These are phyloP conservation scores for Drosophila pectinifera DNA, from an alignment of 1,140 invertebrate species.

Conservation along the genomic window DNA sequence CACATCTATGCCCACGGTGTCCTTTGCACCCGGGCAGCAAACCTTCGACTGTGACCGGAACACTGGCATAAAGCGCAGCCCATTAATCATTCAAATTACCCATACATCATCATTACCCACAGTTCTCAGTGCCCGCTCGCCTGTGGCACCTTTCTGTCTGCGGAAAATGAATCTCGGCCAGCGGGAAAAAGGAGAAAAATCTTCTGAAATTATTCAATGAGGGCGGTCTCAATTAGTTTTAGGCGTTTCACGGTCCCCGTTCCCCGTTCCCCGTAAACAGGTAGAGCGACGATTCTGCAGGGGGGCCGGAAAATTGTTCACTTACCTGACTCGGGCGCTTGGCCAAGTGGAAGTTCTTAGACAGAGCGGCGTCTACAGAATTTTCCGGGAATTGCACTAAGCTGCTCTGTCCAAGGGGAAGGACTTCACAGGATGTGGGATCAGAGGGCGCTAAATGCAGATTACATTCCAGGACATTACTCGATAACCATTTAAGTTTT, in stretches of 20 bases:
- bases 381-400: slow-evolving; percentile 73
- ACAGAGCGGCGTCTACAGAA: slow-evolving; percentile 52
- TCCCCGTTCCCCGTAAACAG: slow-evolving; percentile 52
- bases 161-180: slow-evolving; percentile 32
- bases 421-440: slow-evolving; percentile 7
- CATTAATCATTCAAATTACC: slow-evolving; percentile 83
- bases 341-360: slow-evolving; percentile 74
- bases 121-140: slow-evolving; percentile 30
- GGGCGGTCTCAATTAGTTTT: slow-evolving; percentile 84
- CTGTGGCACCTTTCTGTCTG: slow-evolving; percentile 68
- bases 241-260: slow-evolving; percentile 59
- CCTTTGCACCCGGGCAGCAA: slow-evolving; percentile 50
- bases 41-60: slow-evolving; percentile 63
- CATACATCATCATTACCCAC: slow-evolving; percentile 81
- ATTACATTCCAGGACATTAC: slow-evolving; percentile 24
- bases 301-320: slow-evolving; percentile 26
- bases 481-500: no score
- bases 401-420: slow-evolving; percentile 29
- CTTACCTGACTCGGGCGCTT: slow-evolving; percentile 62
- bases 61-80: slow-evolving; percentile 70
- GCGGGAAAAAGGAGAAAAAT: slow-evolving; percentile 53
- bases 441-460: slow-evolving; percentile 39
- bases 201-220: slow-evolving; percentile 79
- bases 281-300: slow-evolving; percentile 39
- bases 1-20: slow-evolving; percentile 62